Conservation (phyloP, 2,888 invertebrate species). For the Drepana falcataria region DNA sequence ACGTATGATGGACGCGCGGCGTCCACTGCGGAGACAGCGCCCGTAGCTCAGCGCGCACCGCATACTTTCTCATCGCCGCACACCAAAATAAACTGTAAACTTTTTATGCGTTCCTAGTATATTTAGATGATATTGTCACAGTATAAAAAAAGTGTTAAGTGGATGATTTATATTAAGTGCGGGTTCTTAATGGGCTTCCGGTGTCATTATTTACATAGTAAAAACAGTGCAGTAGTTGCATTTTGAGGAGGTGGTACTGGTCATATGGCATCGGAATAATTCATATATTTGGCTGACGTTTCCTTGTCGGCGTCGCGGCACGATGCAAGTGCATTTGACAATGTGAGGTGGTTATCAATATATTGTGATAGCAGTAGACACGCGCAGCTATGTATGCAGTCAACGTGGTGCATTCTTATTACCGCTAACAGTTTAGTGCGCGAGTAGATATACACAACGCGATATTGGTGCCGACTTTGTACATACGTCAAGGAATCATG, state of each 20-base stretch:
- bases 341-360: background rate
- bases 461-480: too few relatives aligned
- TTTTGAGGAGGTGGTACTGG: slow-evolving; percentile 26
- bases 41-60: slow-evolving; percentile 65
- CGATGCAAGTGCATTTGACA: background rate
- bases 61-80: slow-evolving; percentile 71
- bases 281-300: slow-evolving; percentile 34
- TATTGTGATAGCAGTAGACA: background rate
- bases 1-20: slow-evolving; percentile 64
- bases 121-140: slow-evolving; percentile 70
- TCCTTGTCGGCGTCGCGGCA: slow-evolving; percentile 33
- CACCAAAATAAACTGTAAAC: slow-evolving; percentile 68
- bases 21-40: slow-evolving; percentile 57
- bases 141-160: slow-evolving; percentile 72
- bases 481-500: too few relatives aligned
- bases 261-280: slow-evolving; percentile 46
- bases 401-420: too few relatives aligned
- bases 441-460: too few relatives aligned
- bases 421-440: too few relatives aligned
- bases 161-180: slow-evolving; percentile 75
- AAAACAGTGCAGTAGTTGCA: slow-evolving; percentile 38
- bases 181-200: slow-evolving; percentile 67
- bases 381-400: background rate
- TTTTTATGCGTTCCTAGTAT: slow-evolving; percentile 69
- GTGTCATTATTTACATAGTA: slow-evolving; percentile 55